These are phyloP conservation scores for Dasyornis broadbenti DNA, from an alignment of 2,113 vertebrate species.

Conservation along the genomic window DNA sequence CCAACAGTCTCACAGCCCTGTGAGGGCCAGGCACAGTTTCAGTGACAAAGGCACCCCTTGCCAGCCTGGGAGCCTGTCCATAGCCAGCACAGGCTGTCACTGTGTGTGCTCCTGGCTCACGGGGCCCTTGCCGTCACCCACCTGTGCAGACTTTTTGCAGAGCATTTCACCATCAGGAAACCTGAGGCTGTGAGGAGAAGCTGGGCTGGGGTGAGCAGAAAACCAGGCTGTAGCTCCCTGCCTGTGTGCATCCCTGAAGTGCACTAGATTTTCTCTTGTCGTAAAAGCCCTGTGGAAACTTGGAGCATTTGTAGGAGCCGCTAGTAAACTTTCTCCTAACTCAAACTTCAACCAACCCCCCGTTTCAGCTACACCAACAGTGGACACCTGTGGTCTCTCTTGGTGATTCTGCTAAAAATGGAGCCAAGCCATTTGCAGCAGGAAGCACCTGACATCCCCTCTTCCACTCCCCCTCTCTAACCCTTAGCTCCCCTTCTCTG, in stretches of 20 bases:
- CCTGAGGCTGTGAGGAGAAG: background rate
- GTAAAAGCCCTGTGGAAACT: background rate
- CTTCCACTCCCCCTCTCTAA: background rate
- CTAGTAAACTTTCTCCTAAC: background rate
- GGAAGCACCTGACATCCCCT: background rate
- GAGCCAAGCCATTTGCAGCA: background rate
- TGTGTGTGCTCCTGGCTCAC: background rate
- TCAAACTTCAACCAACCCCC: background rate
- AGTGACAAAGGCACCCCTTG: background rate
- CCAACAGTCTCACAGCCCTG: background rate
- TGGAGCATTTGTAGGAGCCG: background rate
- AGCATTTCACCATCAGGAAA: background rate
- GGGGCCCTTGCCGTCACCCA: background rate
- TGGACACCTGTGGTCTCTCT: background rate
- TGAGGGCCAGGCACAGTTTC: background rate
- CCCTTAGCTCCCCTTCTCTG: background rate
- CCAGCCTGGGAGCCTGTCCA: background rate
- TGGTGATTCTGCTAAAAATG: background rate
- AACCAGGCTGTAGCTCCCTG: background rate
- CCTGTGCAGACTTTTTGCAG: background rate
- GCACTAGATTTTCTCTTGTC: background rate
- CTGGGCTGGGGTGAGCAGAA: background rate
- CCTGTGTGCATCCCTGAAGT: accelerated
- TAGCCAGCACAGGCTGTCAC: background rate
- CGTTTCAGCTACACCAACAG: accelerated